Percentiles rank a stretch among this genome's conserved stretches.
Evolutionary conservation across 2,888 invertebrate genomes (phyloP).

Genomic region (Dicycla oo): DNA sequence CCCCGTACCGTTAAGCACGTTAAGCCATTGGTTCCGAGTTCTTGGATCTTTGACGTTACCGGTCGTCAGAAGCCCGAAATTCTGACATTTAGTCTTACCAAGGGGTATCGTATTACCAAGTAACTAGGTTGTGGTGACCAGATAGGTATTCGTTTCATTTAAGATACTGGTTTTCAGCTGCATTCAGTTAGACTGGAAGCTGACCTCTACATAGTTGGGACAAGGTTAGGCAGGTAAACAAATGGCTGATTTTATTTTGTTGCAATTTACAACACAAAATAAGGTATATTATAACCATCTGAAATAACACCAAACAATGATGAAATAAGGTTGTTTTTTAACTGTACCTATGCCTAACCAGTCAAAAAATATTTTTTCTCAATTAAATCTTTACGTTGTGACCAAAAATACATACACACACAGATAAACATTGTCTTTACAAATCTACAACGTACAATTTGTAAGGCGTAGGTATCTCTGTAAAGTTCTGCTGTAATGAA

Average conservation of each 20-base stretch:
- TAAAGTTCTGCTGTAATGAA: neutral
- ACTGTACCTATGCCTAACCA: neutral
- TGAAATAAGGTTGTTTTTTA: neutral
- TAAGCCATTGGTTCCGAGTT: too few relatives aligned
- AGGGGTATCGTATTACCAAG: too few relatives aligned
- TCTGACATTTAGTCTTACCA: too few relatives aligned
- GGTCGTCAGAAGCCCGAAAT: too few relatives aligned
- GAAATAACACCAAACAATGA: neutral
- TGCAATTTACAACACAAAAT: neutral
- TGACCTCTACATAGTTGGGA: too few relatives aligned
- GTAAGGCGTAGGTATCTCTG: constrained; percentile 11
- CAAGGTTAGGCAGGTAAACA: too few relatives aligned
- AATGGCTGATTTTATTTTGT: neutral
- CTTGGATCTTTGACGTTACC: too few relatives aligned
- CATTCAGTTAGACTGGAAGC: too few relatives aligned
- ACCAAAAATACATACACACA: neutral
- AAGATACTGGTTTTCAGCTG: too few relatives aligned
- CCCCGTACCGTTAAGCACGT: too few relatives aligned
- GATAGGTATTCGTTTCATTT: too few relatives aligned
- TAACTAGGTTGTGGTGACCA: too few relatives aligned
- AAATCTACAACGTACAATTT: neutral
- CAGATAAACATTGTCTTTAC: neutral
- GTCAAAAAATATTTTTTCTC: neutral
- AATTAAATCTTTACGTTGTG: neutral
- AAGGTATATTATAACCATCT: neutral